Conservation (phyloP, 2,113 vertebrate genomes). For the Chelonoidis abingdonii region DNA sequence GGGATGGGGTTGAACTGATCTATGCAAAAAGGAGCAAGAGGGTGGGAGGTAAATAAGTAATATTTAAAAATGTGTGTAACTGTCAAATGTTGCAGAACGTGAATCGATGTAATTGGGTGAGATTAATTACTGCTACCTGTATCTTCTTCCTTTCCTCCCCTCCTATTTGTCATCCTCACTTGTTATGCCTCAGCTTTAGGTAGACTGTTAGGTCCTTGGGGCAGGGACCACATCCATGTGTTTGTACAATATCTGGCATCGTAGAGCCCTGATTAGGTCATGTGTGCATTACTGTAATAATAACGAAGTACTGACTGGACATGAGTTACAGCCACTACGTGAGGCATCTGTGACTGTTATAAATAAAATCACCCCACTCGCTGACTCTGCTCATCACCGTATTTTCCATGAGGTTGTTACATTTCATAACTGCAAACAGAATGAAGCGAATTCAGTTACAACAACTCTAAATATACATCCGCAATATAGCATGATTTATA, state of each 20-base stretch:
- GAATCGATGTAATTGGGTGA: background rate
- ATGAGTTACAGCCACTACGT: background rate
- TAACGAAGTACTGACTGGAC: background rate
- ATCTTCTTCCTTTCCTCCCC: background rate
- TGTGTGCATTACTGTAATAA: background rate
- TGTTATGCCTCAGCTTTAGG: background rate
- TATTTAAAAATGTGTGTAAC: background rate
- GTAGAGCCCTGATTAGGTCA: background rate
- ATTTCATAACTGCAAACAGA: background rate
- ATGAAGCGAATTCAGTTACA: background rate
- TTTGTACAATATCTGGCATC: background rate
- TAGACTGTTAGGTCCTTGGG: background rate
- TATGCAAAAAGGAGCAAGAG: background rate
- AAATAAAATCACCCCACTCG: background rate
- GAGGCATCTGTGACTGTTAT: background rate
- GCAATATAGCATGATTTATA: background rate
- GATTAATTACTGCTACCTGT: background rate
- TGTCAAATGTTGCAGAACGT: background rate
- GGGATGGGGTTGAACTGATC: background rate
- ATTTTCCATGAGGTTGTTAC: background rate
- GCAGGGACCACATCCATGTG: background rate
- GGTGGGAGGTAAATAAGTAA: background rate
- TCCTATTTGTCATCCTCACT: background rate
- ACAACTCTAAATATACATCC: background rate
- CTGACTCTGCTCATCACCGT: background rate